Percentiles rank a stretch among this genome's conserved stretches.
These are phyloP conservation scores for Camponotus fellah DNA, from an alignment of 2,888 invertebrate genomes.

Conservation along the genomic window DNA sequence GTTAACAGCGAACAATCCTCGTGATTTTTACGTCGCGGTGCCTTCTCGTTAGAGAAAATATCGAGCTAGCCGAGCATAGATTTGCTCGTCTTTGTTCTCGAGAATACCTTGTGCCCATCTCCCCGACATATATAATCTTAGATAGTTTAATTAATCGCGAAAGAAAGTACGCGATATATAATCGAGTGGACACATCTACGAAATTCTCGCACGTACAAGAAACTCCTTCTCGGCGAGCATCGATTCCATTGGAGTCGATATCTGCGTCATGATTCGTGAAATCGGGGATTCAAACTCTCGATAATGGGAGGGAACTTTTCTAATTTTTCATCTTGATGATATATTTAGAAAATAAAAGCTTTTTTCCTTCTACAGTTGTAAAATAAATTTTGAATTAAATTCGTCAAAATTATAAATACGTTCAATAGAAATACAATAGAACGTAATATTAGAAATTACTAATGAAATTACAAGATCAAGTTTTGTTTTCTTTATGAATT, in stretches of 20 bases:
- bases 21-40: slow-evolving; percentile 36
- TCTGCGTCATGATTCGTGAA: slow-evolving; percentile 32
- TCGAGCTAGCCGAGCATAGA: background rate
- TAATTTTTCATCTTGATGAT: slow-evolving; percentile 23
- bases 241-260: slow-evolving; percentile 38
- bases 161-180: slow-evolving; percentile 37
- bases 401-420: slow-evolving; percentile 20
- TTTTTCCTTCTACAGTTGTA: background rate
- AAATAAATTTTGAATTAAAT: slow-evolving; percentile 22
- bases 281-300: slow-evolving; percentile 26
- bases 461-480: slow-evolving; percentile 3
- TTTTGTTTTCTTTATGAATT: slow-evolving; percentile 10
- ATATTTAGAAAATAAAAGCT: slow-evolving; percentile 14
- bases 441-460: background rate
- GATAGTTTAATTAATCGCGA: slow-evolving; percentile 50
- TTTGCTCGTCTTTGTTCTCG: slow-evolving; percentile 35
- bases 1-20: slow-evolving; percentile 39
- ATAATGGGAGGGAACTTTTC: slow-evolving; percentile 17
- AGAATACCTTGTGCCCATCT: slow-evolving; percentile 17
- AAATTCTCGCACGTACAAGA: slow-evolving; percentile 52
- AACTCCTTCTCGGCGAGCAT: slow-evolving; percentile 14
- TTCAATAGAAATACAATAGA: slow-evolving; percentile 1
- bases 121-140: slow-evolving; percentile 37
- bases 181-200: slow-evolving; percentile 10
- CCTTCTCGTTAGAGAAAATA: slow-evolving; percentile 13